Conservation (phyloP, 2,888 invertebrate species). For the Dexiosoma caninum region DNA sequence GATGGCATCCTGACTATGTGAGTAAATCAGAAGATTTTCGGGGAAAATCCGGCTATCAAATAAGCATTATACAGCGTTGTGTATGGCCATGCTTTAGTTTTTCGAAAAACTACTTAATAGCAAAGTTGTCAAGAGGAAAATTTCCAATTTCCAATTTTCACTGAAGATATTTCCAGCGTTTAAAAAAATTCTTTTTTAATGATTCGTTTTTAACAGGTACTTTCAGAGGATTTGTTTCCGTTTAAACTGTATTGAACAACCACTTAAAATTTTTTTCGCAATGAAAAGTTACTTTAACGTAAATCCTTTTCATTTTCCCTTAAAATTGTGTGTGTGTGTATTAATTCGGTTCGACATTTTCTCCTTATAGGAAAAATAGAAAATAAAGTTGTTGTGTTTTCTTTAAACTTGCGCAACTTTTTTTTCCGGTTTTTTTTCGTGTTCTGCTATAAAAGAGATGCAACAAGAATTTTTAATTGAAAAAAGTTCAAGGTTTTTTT, state of each 20-base stretch:
- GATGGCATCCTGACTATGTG: too few relatives aligned
- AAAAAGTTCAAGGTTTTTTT: slow-evolving; percentile 56
- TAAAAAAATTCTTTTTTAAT: not conserved
- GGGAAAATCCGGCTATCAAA: too few relatives aligned
- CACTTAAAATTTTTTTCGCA: not conserved
- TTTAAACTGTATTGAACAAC: not conserved
- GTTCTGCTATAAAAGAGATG: slow-evolving; percentile 12
- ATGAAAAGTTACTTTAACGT: not conserved
- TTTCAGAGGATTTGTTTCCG: not conserved
- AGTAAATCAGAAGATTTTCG: too few relatives aligned
- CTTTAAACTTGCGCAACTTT: not conserved
- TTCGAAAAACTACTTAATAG: too few relatives aligned
- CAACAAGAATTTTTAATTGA: slow-evolving; percentile 61
- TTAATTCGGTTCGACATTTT: not conserved
- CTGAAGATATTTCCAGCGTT: too few relatives aligned
- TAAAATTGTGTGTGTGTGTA: not conserved
- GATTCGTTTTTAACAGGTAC: not conserved
- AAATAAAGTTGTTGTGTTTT: slow-evolving; percentile 18
- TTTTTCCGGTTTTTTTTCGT: not conserved
- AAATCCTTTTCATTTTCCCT: slow-evolving; percentile 15
- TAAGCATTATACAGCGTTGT: too few relatives aligned
- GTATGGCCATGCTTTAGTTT: too few relatives aligned
- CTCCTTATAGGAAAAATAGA: slow-evolving; percentile 12
- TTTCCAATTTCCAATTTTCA: too few relatives aligned
- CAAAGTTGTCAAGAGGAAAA: not conserved